Conservation (phyloP, 2,113 vertebrate genomes). For the Colius striatus region DNA sequence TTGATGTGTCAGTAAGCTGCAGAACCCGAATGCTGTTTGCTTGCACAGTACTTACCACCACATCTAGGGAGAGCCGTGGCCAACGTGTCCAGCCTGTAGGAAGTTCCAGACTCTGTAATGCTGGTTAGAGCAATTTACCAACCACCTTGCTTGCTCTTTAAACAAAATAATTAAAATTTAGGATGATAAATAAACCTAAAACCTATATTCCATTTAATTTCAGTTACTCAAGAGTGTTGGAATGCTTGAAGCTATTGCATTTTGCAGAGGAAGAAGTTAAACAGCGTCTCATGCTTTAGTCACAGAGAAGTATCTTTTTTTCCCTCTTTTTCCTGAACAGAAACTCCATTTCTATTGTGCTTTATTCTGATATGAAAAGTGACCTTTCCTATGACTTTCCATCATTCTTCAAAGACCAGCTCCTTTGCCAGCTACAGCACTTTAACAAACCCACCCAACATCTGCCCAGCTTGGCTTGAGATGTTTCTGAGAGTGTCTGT, state of each 20-base stretch:
- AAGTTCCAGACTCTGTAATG: background rate
- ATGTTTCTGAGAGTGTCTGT: background rate
- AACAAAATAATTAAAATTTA: background rate
- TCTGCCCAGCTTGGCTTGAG: background rate
- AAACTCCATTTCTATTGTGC: background rate
- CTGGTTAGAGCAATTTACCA: background rate
- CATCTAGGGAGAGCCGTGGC: accelerated
- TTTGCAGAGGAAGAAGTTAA: background rate
- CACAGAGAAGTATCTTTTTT: background rate
- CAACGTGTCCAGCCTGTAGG: background rate
- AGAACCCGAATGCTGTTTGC: background rate
- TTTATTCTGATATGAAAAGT: conserved; percentile 45
- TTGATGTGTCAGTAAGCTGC: background rate
- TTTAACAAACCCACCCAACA: background rate
- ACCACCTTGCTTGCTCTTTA: background rate
- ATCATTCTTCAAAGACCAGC: background rate
- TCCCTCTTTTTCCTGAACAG: background rate
- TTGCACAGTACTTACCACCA: background rate
- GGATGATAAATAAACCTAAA: background rate
- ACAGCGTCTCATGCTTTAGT: background rate
- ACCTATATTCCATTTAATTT: background rate
- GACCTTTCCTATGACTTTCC: background rate
- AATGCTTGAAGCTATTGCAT: background rate
- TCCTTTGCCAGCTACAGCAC: conserved; percentile 1
- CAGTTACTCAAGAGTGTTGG: background rate